Evolutionary conservation across 1,140 invertebrate species (phyloP).

Genomic region (Pentalonia nigronervosa): DNA sequence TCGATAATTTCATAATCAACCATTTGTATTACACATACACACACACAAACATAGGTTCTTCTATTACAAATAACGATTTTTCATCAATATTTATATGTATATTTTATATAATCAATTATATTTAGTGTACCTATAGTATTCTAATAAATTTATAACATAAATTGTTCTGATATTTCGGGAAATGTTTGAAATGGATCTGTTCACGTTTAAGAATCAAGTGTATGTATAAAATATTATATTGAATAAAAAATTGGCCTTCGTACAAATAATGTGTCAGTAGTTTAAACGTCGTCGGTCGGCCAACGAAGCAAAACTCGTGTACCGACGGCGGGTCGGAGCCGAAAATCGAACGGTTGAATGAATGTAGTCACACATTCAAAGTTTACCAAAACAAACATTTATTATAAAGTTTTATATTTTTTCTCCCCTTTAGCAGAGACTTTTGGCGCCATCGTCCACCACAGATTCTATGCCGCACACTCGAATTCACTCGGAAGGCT

Average conservation of each 20-base stretch:
- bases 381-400: constrained; percentile 57
- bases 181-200: neutral
- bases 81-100: neutral
- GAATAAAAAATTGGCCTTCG: constrained; percentile 5
- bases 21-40: neutral
- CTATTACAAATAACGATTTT: neutral
- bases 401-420: constrained; percentile 54
- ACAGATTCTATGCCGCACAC: constrained; percentile 16
- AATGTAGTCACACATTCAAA: constrained; percentile 56
- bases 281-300: neutral
- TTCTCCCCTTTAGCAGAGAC: constrained; percentile 31
- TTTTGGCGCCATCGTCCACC: constrained; percentile 53
- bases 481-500: constrained; percentile 50
- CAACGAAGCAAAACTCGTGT: constrained; percentile 14
- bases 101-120: no score
- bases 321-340: neutral
- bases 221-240: neutral
- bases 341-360: constrained; percentile 49
- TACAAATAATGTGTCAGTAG: constrained; percentile 38
- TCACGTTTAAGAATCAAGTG: neutral
- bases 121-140: no score
- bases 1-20: neutral
- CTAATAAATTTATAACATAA: no score
- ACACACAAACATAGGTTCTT: neutral
- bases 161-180: no score